phyloP scores from a whole-genome alignment of 2,797 vertebrate species.

The Bufotes viridis region DNA sequence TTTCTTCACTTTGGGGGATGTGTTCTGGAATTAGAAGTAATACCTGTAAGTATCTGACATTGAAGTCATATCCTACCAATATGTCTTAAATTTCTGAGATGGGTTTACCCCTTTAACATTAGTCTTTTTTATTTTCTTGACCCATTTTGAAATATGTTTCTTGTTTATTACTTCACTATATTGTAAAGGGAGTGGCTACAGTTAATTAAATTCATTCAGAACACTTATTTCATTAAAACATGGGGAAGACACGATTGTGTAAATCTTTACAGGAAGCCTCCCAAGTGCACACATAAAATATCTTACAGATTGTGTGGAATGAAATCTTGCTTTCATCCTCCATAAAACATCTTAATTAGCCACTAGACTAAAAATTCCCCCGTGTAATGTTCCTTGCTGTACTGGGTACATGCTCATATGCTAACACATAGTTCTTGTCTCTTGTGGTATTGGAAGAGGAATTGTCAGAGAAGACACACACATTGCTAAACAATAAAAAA shows the following conservation, averaged over 20 bases:
- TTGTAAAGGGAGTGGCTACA: constrained; percentile 4
- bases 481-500: constrained; percentile 27
- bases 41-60: too few relatives aligned
- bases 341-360: constrained; percentile 37
- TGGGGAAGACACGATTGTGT: constrained; percentile 21
- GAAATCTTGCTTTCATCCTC: constrained; percentile 2
- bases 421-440: constrained; percentile 37
- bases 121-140: background rate
- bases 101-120: background rate
- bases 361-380: constrained; percentile 16
- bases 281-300: constrained; percentile 29
- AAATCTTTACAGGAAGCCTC: background rate
- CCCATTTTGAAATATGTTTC: background rate
- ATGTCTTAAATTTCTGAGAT: too few relatives aligned
- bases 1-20: too few relatives aligned
- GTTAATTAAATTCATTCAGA: constrained; percentile 22
- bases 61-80: too few relatives aligned
- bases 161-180: background rate
- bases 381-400: constrained; percentile 24
- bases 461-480: constrained; percentile 35
- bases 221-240: constrained; percentile 31
- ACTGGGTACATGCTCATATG: constrained; percentile 23
- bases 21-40: too few relatives aligned
- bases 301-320: constrained; percentile 21
- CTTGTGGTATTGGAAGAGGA: constrained; percentile 43